These are phyloP conservation scores for Phymatocera aterrima DNA, from an alignment of 2,888 invertebrate genomes.

Conservation along the genomic window DNA sequence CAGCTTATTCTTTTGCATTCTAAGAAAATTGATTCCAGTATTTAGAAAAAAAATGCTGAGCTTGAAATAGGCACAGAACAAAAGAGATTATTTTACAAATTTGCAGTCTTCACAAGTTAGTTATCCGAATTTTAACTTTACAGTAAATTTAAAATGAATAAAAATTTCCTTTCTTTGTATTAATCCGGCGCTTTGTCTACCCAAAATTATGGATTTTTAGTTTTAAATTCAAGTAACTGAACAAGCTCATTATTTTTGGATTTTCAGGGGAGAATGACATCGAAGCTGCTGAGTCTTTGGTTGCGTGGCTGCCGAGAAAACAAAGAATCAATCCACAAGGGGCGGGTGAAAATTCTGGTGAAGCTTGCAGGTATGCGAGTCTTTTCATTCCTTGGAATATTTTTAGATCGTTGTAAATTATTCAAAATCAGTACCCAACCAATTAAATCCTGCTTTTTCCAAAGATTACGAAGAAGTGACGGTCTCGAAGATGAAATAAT, in stretches of 20 bases:
- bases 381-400: conserved; percentile 51
- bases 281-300: conserved; percentile 78
- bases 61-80: conserved; percentile 18
- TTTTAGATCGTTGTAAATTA: not conserved
- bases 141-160: not conserved
- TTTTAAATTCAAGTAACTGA: not conserved
- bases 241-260: not conserved
- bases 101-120: not conserved
- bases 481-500: conserved; percentile 78
- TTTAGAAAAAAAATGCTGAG: no score
- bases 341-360: conserved; percentile 55
- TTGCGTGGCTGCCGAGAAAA: conserved; percentile 66
- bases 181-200: not conserved
- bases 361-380: conserved; percentile 59
- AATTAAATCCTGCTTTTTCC: no score
- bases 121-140: not conserved
- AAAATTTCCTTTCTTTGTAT: not conserved
- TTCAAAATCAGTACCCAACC: no score
- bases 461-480: conserved; percentile 59
- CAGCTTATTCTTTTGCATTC: not conserved
- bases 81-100: conserved; percentile 3
- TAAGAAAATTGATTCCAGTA: not conserved
- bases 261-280: conserved; percentile 82
- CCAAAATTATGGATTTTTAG: not conserved
- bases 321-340: conserved; percentile 60